Evolutionary conservation across 2,797 vertebrate genomes (phyloP).

Genomic region (Malurus splendens): DNA sequence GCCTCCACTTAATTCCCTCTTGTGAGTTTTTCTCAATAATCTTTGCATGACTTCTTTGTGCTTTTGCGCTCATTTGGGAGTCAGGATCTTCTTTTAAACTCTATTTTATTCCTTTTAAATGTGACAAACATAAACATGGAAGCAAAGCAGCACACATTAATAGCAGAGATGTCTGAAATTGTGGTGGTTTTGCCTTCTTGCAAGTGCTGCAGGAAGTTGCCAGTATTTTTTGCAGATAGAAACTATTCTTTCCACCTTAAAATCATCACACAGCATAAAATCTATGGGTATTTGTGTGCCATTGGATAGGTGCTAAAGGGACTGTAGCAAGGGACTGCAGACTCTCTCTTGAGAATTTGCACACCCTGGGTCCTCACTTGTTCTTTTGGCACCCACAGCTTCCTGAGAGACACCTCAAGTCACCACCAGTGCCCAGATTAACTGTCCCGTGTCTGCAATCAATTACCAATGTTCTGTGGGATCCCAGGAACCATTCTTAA

Average conservation of each 20-base stretch:
- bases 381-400: background rate
- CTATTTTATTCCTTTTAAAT: conserved; percentile 62
- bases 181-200: conserved; percentile 6
- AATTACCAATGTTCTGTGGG: background rate
- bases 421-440: background rate
- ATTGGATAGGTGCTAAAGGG: background rate
- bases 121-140: conserved; percentile 64
- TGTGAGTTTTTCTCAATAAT: conserved; percentile 50
- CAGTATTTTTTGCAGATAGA: background rate
- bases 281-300: background rate
- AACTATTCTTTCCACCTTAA: conserved; percentile 19
- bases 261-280: conserved; percentile 1
- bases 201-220: background rate
- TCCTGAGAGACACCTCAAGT: background rate
- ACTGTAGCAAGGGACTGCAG: background rate
- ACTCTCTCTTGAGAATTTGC: background rate
- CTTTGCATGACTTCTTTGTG: conserved; percentile 53
- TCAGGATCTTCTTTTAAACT: conserved; percentile 53
- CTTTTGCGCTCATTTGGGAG: conserved; percentile 46
- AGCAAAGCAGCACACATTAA: conserved; percentile 61
- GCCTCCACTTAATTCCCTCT: conserved; percentile 23
- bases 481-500: background rate
- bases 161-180: conserved; percentile 36
- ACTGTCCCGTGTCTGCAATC: background rate
- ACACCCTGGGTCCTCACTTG: background rate